Base-by-base conservation (phyloP, 2,888 invertebrate species). In the Agonopterix arenella region DNA sequence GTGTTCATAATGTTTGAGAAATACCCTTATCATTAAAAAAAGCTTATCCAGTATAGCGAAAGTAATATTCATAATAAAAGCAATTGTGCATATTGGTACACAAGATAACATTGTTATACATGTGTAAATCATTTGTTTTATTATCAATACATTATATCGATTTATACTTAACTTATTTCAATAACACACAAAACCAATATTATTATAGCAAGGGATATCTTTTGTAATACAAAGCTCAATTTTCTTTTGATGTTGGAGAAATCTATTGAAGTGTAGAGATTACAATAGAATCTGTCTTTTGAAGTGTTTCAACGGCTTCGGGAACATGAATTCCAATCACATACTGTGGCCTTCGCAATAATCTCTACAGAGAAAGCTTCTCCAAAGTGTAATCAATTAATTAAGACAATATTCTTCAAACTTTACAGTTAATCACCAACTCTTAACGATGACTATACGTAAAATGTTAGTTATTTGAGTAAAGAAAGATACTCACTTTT, bases 1-100 rank as follows among this genome's bases (percentile, higher is more conserved):
- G 79, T 80, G 80, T 78, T 80, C 70, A 71, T 65, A 77, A 84
- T 81, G 70, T 85, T 85, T 70, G 64, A 63, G 73, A 80, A 83
- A 83, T 80, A 66, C 77, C 73, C 77, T 74, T 78, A 83, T 85
- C 78, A 84, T 84, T 84, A 83, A 81, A 80, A 80, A 48, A 36
- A 45, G 46, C 49, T 13, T 36, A 37, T n/a, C 38, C 43, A 11
- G 10, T 28, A 37, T 48, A 44, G 37, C 37, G 11, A 37, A 28
- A 5, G 28, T 37, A 37, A 8, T 28, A 48, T 37, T 44, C 18
- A 43, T 37, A 16, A 44, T 44, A 5, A 5, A 28, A 28, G 7
- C 48, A 46, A 46, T 37, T 37, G 2, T 37, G 37, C 28, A 28
- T 28, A 18, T 18, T 18, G 18, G 4, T 18, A 18, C 18, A 18